Percentiles rank a stretch among this genome's conserved stretches.
These are phyloP conservation scores for Semicossyphus pulcher DNA, from an alignment of 2,113 vertebrate genomes.

Conservation along the genomic window DNA sequence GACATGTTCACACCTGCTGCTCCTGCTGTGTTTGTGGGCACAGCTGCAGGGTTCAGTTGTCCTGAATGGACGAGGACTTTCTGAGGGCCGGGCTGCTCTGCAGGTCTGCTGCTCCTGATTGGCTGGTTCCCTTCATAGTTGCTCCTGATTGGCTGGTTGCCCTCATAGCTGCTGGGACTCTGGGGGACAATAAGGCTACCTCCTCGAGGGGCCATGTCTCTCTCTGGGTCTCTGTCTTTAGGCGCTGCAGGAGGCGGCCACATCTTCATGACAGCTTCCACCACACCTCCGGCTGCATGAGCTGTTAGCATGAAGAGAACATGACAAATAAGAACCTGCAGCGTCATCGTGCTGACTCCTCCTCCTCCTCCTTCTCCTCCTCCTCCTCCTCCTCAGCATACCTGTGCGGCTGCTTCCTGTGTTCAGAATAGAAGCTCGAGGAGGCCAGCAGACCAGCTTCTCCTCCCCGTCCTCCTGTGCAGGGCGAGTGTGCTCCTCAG, in stretches of 20 bases:
- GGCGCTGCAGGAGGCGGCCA: constrained; percentile 83
- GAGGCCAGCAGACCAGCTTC: constrained; percentile 81
- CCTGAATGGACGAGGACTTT: constrained; percentile 21
- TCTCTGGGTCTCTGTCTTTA: constrained; percentile 51
- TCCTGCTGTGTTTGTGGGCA: neutral
- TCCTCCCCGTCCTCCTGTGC: constrained; percentile 63
- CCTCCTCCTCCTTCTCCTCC: neutral
- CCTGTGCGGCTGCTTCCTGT: constrained; percentile 62
- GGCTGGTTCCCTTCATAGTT: neutral
- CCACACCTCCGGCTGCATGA: constrained; percentile 36
- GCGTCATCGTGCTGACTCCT: neutral
- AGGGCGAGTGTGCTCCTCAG: constrained; percentile 42
- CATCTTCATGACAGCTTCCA: constrained; percentile 82
- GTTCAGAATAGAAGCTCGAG: constrained; percentile 69
- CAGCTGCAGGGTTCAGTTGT: neutral
- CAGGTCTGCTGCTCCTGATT: constrained; percentile 16
- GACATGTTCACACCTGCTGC: neutral
- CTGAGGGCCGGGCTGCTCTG: constrained; percentile 10
- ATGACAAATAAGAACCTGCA: neutral
- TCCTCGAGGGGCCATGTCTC: constrained; percentile 13
- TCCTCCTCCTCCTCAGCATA: constrained; percentile 14
- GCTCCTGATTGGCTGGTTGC: constrained; percentile 12
- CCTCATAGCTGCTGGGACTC: constrained; percentile 21
- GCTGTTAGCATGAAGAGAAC: constrained; percentile 1
- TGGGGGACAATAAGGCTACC: neutral